Evolutionary conservation across 2,113 vertebrate species (phyloP).

Genomic region (Bagarius yarrelli): DNA sequence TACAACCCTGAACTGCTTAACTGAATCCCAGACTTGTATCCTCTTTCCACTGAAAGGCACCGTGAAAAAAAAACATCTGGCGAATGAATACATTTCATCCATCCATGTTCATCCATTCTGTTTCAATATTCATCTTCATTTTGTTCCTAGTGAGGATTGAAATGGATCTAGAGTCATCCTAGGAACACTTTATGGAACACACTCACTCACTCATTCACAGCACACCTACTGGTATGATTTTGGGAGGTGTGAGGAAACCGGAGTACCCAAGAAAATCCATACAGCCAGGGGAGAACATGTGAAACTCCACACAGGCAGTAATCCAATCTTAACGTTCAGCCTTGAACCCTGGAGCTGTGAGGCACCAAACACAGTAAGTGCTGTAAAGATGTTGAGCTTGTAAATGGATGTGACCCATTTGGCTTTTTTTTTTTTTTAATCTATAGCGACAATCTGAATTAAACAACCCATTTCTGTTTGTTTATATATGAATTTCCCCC

Average conservation of each 20-base stretch:
- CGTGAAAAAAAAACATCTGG: conserved; percentile 2
- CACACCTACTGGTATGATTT: neutral
- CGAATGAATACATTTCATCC: conserved; percentile 7
- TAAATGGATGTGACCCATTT: neutral
- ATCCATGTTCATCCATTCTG: neutral
- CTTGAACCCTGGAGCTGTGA: neutral
- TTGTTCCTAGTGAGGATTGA: neutral
- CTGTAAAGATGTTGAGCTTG: neutral
- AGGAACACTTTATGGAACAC: neutral
- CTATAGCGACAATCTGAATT: neutral
- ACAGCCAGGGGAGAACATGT: conserved; percentile 2
- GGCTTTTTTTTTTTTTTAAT: neutral
- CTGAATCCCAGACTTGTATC: neutral
- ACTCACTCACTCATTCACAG: neutral
- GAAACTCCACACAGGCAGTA: neutral
- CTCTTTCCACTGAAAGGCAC: neutral
- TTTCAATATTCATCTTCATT: neutral
- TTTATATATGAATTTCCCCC: neutral
- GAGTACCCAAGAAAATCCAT: neutral
- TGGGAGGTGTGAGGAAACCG: neutral
- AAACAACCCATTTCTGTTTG: neutral
- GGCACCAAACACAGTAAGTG: neutral
- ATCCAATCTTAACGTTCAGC: conserved; percentile 18
- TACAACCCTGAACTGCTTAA: conserved; percentile 10
- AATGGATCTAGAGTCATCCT: neutral